A percentile compares a stretch with the other conserved stretches of the same genome.
Evolutionary conservation across 92 coral and sea anemone species (phyloP).

Genomic region (Actinostola sp.): DNA sequence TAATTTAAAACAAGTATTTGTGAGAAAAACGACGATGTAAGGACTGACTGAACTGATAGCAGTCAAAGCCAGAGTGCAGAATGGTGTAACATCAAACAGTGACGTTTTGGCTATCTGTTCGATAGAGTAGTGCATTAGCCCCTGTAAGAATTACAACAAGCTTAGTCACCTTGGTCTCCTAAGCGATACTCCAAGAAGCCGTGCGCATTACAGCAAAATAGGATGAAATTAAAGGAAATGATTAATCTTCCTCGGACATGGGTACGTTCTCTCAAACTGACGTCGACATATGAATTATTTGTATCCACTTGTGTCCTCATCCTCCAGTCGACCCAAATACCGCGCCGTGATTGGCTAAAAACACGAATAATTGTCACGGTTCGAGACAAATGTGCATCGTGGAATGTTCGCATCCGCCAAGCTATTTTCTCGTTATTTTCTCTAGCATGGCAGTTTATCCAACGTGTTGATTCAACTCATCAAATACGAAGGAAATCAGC

Average conservation of each 20-base stretch:
- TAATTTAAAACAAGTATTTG: neutral
- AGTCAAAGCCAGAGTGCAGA: neutral
- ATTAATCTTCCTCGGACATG: conserved; percentile 13
- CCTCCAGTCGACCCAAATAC: conserved; percentile 42
- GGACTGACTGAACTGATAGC: neutral
- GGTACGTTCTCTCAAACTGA: conserved; percentile 41
- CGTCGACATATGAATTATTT: conserved; percentile 80
- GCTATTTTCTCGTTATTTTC: conserved; percentile 45
- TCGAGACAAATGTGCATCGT: conserved; percentile 62
- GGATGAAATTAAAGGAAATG: conserved; percentile 12
- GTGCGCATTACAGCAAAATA: conserved; percentile 4
- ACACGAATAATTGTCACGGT: conserved; percentile 70
- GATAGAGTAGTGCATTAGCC: neutral
- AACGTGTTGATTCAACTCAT: conserved; percentile 65
- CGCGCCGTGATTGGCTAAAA: conserved; percentile 74
- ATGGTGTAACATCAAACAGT: neutral
- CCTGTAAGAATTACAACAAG: neutral
- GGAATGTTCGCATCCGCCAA: conserved; percentile 54
- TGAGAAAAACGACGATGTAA: neutral
- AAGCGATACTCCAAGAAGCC: neutral
- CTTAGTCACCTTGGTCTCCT: neutral
- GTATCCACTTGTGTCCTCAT: conserved; percentile 44
- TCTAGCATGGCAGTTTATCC: conserved; percentile 40
- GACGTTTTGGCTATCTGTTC: neutral
- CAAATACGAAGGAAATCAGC: conserved; percentile 44